Evolutionary conservation across 2,888 invertebrate species (phyloP).

Genomic region (Nemurella pictetii): DNA sequence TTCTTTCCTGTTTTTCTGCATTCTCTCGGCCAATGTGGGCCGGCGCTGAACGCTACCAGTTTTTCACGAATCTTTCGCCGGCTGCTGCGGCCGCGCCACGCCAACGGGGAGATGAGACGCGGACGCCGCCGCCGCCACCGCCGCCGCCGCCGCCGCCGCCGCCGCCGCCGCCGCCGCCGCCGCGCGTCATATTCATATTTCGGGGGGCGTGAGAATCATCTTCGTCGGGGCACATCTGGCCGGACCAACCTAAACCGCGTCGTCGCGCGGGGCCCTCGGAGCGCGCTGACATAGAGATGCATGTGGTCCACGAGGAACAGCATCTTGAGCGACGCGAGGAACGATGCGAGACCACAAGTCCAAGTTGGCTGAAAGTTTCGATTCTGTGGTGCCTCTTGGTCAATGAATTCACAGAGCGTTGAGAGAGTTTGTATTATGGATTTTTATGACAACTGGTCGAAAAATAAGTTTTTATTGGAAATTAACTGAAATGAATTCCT

Average conservation of each 20-base stretch:
- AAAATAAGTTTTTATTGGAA: no score
- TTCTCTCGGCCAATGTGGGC: background rate
- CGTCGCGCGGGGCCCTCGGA: background rate
- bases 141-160: background rate
- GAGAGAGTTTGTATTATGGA: no score
- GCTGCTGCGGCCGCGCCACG: no score
- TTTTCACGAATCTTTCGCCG: background rate
- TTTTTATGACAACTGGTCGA: no score
- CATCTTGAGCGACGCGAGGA: background rate
- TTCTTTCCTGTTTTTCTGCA: background rate
- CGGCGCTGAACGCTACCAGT: background rate
- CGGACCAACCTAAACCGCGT: background rate
- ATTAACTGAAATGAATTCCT: no score
- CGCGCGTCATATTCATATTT: background rate
- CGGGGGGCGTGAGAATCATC: slow-evolving; percentile 8
- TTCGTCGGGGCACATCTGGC: background rate
- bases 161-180: background rate
- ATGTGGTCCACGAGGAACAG: background rate
- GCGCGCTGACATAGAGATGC: background rate
- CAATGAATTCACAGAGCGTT: no score
- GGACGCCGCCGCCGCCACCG: background rate
- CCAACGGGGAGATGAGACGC: background rate
- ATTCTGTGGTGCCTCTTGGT: no score
- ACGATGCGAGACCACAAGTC: no score
- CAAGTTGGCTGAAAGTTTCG: no score